Evolutionary conservation across 2,797 vertebrate species (phyloP).

Genomic region (Premnoplex brunnescens): DNA sequence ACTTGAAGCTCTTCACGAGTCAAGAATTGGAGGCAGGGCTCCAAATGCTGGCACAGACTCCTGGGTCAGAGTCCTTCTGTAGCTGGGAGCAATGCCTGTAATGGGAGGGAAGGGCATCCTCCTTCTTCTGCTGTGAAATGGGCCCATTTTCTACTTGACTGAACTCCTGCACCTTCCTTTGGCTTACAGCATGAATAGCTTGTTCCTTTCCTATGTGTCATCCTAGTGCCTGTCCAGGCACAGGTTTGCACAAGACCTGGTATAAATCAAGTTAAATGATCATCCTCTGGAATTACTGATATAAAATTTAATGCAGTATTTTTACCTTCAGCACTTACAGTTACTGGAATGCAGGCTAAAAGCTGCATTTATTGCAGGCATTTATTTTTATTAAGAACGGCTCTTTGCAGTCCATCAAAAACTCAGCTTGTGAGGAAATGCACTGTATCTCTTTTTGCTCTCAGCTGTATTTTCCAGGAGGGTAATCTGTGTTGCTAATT

Average conservation of each 20-base stretch:
- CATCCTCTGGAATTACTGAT: slow-evolving; percentile 2
- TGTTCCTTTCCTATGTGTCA: not conserved
- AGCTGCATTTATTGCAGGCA: slow-evolving; percentile 48
- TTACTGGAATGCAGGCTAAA: slow-evolving; percentile 38
- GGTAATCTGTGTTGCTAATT: not conserved
- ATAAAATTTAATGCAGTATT: slow-evolving; percentile 63
- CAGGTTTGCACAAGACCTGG: not conserved
- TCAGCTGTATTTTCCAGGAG: not conserved
- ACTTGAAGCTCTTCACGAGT: not conserved
- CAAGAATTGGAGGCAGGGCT: not conserved
- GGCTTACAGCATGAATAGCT: not conserved
- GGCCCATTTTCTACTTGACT: not conserved
- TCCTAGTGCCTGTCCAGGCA: not conserved
- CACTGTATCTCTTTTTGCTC: not conserved
- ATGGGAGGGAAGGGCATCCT: not conserved
- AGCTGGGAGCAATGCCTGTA: not conserved
- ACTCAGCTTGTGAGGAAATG: not conserved
- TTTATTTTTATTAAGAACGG: slow-evolving; percentile 45
- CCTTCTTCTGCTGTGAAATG: not conserved
- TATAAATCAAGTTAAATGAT: slow-evolving; percentile 10
- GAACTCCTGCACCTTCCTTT: not conserved
- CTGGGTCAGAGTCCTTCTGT: not conserved
- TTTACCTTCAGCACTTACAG: slow-evolving; percentile 46
- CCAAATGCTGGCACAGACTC: not conserved
- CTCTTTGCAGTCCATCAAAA: slow-evolving; percentile 35